Percentiles rank a stretch among this genome's conserved stretches.
These are phyloP conservation scores for Cremastinae sp. DNA, from an alignment of 2,888 invertebrate genomes.

Conservation along the genomic window DNA sequence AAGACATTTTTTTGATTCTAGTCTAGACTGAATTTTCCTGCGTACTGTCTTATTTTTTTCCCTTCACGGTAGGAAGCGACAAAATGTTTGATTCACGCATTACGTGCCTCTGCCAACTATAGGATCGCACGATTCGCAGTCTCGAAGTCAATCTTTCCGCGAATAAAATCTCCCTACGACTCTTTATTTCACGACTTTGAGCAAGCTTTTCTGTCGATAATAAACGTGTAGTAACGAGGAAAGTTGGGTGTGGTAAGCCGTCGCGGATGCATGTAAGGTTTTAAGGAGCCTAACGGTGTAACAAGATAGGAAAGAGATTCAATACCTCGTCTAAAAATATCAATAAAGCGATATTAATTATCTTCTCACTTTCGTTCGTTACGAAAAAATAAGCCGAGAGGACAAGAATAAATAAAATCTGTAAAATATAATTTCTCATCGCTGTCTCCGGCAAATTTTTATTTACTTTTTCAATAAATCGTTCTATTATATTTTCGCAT, in stretches of 20 bases:
- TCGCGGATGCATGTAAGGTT: background rate
- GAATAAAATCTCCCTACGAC: no score
- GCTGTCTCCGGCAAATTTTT: background rate
- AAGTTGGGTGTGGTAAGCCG: constrained; percentile 2
- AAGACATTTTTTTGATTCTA: no score
- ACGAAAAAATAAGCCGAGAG: constrained; percentile 3
- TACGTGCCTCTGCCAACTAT: background rate
- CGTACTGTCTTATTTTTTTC: no score
- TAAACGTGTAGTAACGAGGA: background rate
- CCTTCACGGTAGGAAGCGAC: background rate
- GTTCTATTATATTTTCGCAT: constrained; percentile 12
- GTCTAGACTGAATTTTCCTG: no score
- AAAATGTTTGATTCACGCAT: background rate
- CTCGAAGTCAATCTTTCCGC: background rate
- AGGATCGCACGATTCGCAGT: background rate
- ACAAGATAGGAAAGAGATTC: constrained; percentile 4
- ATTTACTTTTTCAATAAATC: constrained; percentile 6
- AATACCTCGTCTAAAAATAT: constrained; percentile 10
- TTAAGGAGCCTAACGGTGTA: background rate
- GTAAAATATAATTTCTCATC: background rate
- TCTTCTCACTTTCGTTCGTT: background rate
- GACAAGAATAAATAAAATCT: background rate
- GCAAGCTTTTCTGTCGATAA: constrained; percentile 10
- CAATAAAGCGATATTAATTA: background rate
- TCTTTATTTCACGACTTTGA: constrained; percentile 5